Evolutionary conservation across 1,140 invertebrate species (phyloP).

Genomic region (Sminthurides bifidus): DNA sequence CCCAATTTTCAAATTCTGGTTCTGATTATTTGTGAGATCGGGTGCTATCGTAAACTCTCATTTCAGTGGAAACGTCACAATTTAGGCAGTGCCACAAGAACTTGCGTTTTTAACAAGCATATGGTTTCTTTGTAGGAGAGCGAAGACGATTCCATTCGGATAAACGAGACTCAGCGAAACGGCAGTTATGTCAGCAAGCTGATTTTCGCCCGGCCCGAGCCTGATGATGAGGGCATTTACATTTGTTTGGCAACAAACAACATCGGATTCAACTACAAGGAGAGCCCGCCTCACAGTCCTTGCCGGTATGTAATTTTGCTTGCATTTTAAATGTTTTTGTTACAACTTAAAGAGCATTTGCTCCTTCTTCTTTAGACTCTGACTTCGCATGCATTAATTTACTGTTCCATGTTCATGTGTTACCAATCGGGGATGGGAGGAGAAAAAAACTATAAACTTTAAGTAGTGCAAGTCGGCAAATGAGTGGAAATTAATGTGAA

Average conservation of each 20-base stretch:
- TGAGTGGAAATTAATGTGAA: neutral
- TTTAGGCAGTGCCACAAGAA: neutral
- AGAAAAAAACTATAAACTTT: neutral
- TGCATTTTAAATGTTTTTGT: neutral
- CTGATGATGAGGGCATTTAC: slow-evolving; percentile 32
- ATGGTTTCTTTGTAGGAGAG: slow-evolving; percentile 21
- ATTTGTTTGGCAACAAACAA: slow-evolving; percentile 34
- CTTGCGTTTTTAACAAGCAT: neutral
- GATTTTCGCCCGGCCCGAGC: slow-evolving; percentile 24
- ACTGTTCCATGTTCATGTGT: neutral
- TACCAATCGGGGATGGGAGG: no score
- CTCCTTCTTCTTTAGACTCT: neutral
- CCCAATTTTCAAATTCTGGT: no score
- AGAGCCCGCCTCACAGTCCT: slow-evolving; percentile 32
- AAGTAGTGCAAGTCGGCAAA: neutral
- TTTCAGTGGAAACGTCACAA: no score
- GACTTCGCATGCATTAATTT: neutral
- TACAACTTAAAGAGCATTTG: neutral
- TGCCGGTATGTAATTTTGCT: slow-evolving; percentile 22
- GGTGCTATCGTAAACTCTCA: no score
- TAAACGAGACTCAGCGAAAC: slow-evolving; percentile 30
- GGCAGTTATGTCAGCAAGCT: slow-evolving; percentile 33
- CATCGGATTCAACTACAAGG: slow-evolving; percentile 33
- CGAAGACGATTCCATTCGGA: slow-evolving; percentile 23
- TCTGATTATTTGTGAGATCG: no score